Conservation (phyloP, 2,797 vertebrate species). For the Lutjanus argentimaculatus region DNA sequence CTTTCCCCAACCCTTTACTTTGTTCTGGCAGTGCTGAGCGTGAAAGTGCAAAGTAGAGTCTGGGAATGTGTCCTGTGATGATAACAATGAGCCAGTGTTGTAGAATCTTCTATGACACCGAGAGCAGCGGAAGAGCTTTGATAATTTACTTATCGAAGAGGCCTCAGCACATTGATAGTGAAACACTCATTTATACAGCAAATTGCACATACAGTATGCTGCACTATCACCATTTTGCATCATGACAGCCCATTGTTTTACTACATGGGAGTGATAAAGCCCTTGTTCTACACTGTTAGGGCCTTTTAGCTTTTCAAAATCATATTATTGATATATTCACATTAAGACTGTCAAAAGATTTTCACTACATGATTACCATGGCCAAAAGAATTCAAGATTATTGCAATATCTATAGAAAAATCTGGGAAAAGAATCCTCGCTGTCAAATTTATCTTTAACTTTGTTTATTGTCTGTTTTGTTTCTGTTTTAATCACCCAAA, state of each 20-base stretch:
- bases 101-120: slow-evolving; percentile 31
- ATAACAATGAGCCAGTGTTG: slow-evolving; percentile 56
- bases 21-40: slow-evolving; percentile 17
- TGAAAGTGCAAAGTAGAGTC: slow-evolving; percentile 70
- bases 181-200: slow-evolving; percentile 42
- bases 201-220: slow-evolving; percentile 8
- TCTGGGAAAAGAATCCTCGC: too few species aligned
- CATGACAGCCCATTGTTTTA: slow-evolving; percentile 30
- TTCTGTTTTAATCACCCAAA: too few species aligned
- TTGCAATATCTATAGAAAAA: too few species aligned
- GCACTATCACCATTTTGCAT: slow-evolving; percentile 10
- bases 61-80: slow-evolving; percentile 37
- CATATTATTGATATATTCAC: background rate
- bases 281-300: background rate
- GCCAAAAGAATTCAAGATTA: too few species aligned
- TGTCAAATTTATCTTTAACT: too few species aligned
- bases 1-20: slow-evolving; percentile 27
- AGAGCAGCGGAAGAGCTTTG: slow-evolving; percentile 56
- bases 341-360: background rate
- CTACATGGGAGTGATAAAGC: slow-evolving; percentile 32
- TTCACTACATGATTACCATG: too few species aligned
- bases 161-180: slow-evolving; percentile 62
- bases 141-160: slow-evolving; percentile 63
- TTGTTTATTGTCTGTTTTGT: too few species aligned
- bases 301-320: background rate